Evolutionary conservation across 2,888 invertebrate genomes (phyloP), one percentile per base, ranked within the genome.

Genomic region (Drosophila imparisetae): DNA sequence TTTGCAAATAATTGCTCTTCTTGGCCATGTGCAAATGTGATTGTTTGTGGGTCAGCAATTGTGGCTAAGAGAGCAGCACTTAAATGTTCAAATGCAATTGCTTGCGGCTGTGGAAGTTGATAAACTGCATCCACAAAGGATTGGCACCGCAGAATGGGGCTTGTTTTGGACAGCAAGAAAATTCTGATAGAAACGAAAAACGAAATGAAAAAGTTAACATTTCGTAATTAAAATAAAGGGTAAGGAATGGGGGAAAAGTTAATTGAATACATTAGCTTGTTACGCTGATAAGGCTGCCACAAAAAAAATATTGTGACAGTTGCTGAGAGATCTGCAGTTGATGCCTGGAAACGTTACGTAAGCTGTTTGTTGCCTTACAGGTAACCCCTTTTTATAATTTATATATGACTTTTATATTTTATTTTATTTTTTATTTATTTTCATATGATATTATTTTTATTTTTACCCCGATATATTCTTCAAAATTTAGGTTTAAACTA

Each of bases 51-150:
- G 34, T 64, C 34, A 52, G 76, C 61, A 63, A 62, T 63, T 74
- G 77, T 64, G 54, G 60, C 70, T 49, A 40, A 52, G 40, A 42
- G 60, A 59, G 55, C 71, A 21, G 50, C 71, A 75, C 78, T 81
- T 57, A 52, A 81, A 66, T 68, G 66, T 64, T 70, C 36, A 72
- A 85, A 76, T 78, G 83, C 81, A 78, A 69, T 81, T 80, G 75
- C 71, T 66, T 69, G 64, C 15, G 70, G 68, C 63, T 74, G 68
- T 59, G 57, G 38, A 70, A 64, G 71, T 65, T 75, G 72, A 75
- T 67, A 72, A 40, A 68, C 58, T 53, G 77, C 74, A 69, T 55
- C 70, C 53, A 10, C 74, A 70, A 29, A 8, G 2, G 32, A 36
- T 2, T 27, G 48, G 18, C 13, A 18, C 2, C 10, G 24, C 18